Conservation (phyloP, 2,113 vertebrate species). For the Eublepharis macularius region DNA sequence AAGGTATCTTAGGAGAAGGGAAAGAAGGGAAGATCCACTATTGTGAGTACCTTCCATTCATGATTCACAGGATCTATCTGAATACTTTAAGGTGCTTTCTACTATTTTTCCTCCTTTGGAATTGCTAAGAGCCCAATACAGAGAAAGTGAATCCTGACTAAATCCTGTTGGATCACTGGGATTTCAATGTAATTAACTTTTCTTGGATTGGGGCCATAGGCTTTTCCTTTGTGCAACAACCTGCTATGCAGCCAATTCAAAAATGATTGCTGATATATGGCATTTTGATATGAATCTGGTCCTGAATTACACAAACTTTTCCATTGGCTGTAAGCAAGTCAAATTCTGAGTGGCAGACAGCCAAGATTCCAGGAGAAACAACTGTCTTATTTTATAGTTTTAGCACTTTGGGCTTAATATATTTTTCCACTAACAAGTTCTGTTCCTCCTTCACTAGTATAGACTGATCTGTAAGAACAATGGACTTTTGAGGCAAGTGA, state of each 20-base stretch:
- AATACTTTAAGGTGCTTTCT: background rate
- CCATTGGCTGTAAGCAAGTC: constrained; percentile 73
- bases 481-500: constrained; percentile 67
- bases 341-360: constrained; percentile 73
- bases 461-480: constrained; percentile 67
- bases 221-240: constrained; percentile 62
- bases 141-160: background rate
- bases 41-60: background rate
- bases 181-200: background rate
- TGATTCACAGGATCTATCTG: background rate
- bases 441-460: constrained; percentile 72
- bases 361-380: constrained; percentile 78
- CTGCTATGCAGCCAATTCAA: constrained; percentile 66
- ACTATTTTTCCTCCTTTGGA: background rate
- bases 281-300: constrained; percentile 80
- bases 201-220: background rate
- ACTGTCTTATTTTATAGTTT: constrained; percentile 80
- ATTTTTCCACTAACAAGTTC: constrained; percentile 79
- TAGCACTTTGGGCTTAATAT: constrained; percentile 75
- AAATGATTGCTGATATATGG: constrained; percentile 70
- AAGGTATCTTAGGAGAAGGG: too few species aligned
- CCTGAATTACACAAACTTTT: constrained; percentile 76
- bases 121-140: background rate
- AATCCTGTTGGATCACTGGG: background rate
- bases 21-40: too few species aligned